These are phyloP conservation scores for Rhamnusium bicolor DNA, from an alignment of 2,888 invertebrate genomes.

Conservation along the genomic window DNA sequence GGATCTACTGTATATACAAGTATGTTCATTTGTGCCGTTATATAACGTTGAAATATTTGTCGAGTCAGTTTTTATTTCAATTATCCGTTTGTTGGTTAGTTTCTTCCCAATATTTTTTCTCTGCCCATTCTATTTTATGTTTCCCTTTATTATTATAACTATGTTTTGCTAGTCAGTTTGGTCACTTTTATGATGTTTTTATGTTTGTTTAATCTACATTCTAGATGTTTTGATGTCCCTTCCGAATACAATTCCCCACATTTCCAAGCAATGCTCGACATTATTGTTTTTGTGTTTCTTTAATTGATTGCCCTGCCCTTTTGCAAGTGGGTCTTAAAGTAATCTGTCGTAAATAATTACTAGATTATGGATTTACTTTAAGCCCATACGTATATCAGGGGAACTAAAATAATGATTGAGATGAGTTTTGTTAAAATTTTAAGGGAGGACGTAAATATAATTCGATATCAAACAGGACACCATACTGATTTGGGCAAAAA, in stretches of 20 bases:
- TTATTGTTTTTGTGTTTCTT: not conserved
- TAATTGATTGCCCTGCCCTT: not conserved
- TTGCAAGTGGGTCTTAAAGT: too few species aligned
- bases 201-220: conserved; percentile 5
- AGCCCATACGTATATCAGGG: too few species aligned
- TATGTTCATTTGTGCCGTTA: not conserved
- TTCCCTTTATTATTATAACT: conserved; percentile 5
- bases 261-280: not conserved
- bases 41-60: not conserved
- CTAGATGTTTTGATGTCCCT: not conserved
- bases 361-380: too few species aligned
- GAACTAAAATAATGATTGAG: too few species aligned
- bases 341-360: too few species aligned
- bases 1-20: not conserved
- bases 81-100: not conserved
- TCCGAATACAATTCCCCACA: not conserved
- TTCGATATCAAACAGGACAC: too few species aligned
- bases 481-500: too few species aligned
- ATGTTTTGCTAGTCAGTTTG: conserved; percentile 12
- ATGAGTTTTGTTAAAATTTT: too few species aligned
- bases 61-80: not conserved
- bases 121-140: not conserved
- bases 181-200: conserved; percentile 15
- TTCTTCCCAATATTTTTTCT: not conserved
- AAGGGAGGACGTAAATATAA: too few species aligned